Conservation (phyloP, 2,888 invertebrate species). For the Pinctada fucata region DNA sequence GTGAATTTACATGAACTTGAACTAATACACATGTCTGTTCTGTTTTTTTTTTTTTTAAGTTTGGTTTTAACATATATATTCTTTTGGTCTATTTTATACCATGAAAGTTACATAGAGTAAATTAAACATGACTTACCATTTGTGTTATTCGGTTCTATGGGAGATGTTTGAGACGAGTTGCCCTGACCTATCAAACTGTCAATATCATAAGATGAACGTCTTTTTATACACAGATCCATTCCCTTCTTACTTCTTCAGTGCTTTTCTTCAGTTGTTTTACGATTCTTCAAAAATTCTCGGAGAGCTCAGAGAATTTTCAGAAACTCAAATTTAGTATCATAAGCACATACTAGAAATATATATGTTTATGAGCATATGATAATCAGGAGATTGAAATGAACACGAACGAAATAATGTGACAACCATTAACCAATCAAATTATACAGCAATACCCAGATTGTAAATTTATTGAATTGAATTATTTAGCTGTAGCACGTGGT, state of each 20-base stretch:
- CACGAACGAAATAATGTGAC: background rate
- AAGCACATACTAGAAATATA: no score
- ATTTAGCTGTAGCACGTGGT: conserved; percentile 15
- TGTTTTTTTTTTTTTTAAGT: no score
- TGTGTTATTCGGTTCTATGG: no score
- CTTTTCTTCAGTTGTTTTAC: background rate
- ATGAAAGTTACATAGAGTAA: no score
- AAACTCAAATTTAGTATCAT: no score
- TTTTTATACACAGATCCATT: conserved; percentile 39
- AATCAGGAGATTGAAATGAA: background rate
- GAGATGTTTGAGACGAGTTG: no score
- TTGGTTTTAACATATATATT: no score
- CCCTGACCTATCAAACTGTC: conserved; percentile 35
- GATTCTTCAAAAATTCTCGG: conserved; percentile 4
- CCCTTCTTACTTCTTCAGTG: background rate
- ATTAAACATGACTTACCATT: no score
- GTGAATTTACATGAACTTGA: no score
- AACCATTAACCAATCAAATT: conserved; percentile 22
- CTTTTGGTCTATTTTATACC: no score
- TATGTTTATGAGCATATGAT: no score
- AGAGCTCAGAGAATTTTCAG: background rate
- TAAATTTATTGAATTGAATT: background rate
- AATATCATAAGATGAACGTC: conserved; percentile 36
- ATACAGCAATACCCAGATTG: conserved; percentile 5
- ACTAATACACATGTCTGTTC: no score